Base-by-base conservation (phyloP, 2,888 invertebrate species). In the Syrphus vitripennis region DNA sequence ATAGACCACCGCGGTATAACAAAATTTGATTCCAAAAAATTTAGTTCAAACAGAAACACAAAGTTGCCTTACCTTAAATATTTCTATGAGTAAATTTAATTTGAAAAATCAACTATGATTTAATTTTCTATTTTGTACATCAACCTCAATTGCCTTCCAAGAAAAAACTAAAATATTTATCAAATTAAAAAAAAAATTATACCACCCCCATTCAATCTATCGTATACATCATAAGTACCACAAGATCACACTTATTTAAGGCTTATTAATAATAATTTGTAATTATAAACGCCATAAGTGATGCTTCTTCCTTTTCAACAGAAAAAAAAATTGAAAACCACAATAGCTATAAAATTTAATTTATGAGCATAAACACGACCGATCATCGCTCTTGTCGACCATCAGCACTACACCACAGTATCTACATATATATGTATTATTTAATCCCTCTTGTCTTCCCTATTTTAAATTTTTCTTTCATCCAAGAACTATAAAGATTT, bases 251-350 rank as follows among this genome's bases (percentile, higher is more conserved):
- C 83, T 79, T 29, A 48, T 21, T 48, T 19, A 61, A 69, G 80
- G 69, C 74, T 75, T 83, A 83, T 79, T 79, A 74, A 75, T 83
- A 83, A 79, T 80, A 75, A 83, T 83, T 79, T 80, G 69, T 83
- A 80, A 75, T 78, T 74, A 70, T 74, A 83, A 65, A 67, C 2
- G 50, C 80, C 70, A 61, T 70, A 83, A 12, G 45, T 6, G 26
- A 16, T 83, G 70, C 50, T 83, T 57, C 63, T n/a, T n/a, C 70
- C 75, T 42, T 14, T 40, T 21, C 29, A 19, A 70, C 9, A 34
- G 10, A 3, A 34, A 34, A 6, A n/a, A n/a, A n/a, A n/a, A n/a
- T n/a, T n/a, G 24, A 48, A 74, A 77, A 74, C 83, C 83, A 61
- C 77, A 77, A 72, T 83, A 59, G 72, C 83, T 74, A 83, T 83